Evolutionary conservation across 2,888 invertebrate species (phyloP).

Genomic region (Ceramica pisi): DNA sequence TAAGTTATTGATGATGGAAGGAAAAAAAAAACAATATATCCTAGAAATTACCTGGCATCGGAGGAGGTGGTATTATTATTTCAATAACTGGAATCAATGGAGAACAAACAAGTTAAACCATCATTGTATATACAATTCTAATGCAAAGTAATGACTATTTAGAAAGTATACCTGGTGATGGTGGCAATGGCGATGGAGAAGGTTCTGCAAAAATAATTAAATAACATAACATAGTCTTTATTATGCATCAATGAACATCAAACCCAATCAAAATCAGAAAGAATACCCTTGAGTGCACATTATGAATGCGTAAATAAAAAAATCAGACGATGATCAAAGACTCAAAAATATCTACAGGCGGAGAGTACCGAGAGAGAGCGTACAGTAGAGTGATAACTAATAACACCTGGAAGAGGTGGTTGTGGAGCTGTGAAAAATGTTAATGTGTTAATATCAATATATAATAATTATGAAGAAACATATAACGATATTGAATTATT

Average conservation of each 20-base stretch:
- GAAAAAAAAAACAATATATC: neutral
- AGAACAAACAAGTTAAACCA: constrained; percentile 7
- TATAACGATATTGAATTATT: neutral
- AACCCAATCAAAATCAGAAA: neutral
- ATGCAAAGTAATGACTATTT: neutral
- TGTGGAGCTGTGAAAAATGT: constrained; percentile 2
- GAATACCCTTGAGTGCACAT: neutral
- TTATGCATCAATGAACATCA: too few species aligned
- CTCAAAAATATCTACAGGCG: neutral
- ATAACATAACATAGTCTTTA: neutral
- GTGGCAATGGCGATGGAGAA: constrained; percentile 10
- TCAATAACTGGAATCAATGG: constrained; percentile 37
- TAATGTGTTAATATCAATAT: neutral
- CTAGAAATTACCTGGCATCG: constrained; percentile 31
- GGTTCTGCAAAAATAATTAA: constrained; percentile 12
- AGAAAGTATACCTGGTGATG: constrained; percentile 20
- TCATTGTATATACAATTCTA: neutral
- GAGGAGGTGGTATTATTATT: constrained; percentile 14
- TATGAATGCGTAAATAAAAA: neutral
- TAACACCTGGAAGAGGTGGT: neutral
- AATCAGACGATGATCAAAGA: neutral
- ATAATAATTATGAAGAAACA: neutral
- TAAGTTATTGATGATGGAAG: neutral
- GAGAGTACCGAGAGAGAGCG: too few species aligned
- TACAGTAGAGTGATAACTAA: neutral